A percentile compares a stretch with the other conserved stretches of the same genome.
phyloP scores from a whole-genome alignment of 1,140 invertebrate genomes.

The Gonioctena quinquepunctata region DNA sequence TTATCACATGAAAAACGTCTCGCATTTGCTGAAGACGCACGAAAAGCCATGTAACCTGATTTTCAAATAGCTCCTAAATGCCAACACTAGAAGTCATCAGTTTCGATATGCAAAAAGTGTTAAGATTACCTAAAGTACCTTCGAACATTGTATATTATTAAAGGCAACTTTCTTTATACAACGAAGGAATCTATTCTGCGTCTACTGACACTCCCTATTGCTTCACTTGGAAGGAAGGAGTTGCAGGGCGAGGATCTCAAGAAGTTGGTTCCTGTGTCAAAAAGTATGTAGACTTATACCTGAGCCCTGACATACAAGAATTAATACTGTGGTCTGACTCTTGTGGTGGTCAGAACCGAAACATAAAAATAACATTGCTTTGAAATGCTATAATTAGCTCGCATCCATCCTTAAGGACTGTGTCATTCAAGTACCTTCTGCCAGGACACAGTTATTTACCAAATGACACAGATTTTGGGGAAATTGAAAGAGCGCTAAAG shows the following conservation, averaged over 20 bases:
- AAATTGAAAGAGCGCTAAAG: slow-evolving; percentile 48
- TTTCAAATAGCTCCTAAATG: not conserved
- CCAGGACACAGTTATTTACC: not conserved
- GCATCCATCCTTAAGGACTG: slow-evolving; percentile 4
- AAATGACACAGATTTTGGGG: slow-evolving; percentile 30
- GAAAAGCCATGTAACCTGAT: not conserved
- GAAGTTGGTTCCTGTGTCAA: slow-evolving; percentile 20
- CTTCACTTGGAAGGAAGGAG: slow-evolving; percentile 6
- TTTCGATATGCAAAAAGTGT: slow-evolving; percentile 21
- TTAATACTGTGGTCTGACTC: slow-evolving; percentile 2
- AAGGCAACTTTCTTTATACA: slow-evolving; percentile 23
- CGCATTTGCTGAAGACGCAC: not conserved
- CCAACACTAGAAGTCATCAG: not conserved
- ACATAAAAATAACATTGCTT: slow-evolving; percentile 13
- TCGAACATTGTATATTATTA: slow-evolving; percentile 25
- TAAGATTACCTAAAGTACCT: slow-evolving; percentile 14
- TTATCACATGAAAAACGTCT: slow-evolving; percentile 2
- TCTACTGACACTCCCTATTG: slow-evolving; percentile 2
- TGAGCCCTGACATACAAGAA: slow-evolving; percentile 4
- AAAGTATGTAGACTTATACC: too few relatives aligned
- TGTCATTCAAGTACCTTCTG: not conserved
- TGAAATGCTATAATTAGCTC: not conserved
- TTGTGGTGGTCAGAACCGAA: slow-evolving; percentile 16
- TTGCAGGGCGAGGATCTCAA: slow-evolving; percentile 11
- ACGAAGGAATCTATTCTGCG: slow-evolving; percentile 16